Base-by-base conservation (phyloP, 2,888 invertebrate genomes). In the Pyralis farinalis region DNA sequence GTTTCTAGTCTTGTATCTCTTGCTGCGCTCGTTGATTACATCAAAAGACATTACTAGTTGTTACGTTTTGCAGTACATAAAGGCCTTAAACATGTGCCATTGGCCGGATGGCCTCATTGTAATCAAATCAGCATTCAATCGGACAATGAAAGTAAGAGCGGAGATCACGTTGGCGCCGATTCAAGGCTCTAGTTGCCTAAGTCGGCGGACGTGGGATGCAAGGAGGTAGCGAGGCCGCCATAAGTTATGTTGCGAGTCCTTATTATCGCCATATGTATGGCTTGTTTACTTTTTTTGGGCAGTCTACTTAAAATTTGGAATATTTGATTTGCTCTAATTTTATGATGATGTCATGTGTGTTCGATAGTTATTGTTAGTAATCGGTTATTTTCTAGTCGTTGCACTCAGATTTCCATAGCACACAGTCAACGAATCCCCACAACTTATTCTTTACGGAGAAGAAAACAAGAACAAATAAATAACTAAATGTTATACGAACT, bases 71-170 rank as follows among this genome's bases (percentile, higher is more conserved):
- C 4, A 16, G 16, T 16, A 16, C 16, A 16, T 25, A 4, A 25
- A 25, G 7, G 25, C 1, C n/a, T 25, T 25, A 25, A 25, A 25
- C 25, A 25, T n/a, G n/a, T 25, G 25, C 25, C n/a, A 25, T 25
- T 25, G 25, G 25, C n/a, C 25, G 25, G 25, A 25, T 25, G 25
- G 61, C 69, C 69, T 74, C 62, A 73, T 75, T 78, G 70, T 77
- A 64, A 72, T 72, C 66, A 63, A 73, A 71, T 63, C 62, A 63
- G 55, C 63, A 71, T 71, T 71, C 54, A 65, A 67, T 67, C 54
- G 75, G 72, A 77, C 78, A 80, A 80, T 75, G 82, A 82, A 83
- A 83, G 82, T 83, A 70, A 79, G 75, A 72, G 72, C 62, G 55
- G 51, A 53, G 57, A 55, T 57, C 55, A 71, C 66, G 77, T 76